Evolutionary conservation across 2,113 vertebrate species (phyloP).

Genomic region (Rostratula benghalensis): DNA sequence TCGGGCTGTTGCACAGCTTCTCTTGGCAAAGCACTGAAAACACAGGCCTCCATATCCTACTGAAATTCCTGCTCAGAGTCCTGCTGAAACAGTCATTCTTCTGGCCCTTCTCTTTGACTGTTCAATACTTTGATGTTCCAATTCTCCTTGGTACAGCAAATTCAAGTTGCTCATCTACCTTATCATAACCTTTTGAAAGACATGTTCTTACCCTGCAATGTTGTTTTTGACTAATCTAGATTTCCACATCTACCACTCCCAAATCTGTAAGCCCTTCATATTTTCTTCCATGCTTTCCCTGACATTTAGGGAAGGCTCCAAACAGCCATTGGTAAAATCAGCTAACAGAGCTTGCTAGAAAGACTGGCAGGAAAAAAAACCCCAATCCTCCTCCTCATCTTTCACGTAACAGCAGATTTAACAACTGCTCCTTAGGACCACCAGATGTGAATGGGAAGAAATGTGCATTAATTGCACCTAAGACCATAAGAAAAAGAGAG

Average conservation of each 20-base stretch:
- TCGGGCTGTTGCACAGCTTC: neutral
- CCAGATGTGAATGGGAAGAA: neutral
- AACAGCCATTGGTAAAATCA: neutral
- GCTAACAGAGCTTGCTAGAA: neutral
- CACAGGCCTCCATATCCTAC: neutral
- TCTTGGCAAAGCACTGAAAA: neutral
- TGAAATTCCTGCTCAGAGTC: neutral
- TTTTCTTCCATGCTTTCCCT: neutral
- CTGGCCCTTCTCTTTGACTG: neutral
- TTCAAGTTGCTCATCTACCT: neutral
- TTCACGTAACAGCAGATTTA: neutral
- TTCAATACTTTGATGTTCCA: neutral
- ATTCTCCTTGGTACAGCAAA: neutral
- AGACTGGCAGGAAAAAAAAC: neutral
- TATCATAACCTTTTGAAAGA: neutral
- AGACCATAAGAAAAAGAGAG: neutral
- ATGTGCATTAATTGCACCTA: neutral
- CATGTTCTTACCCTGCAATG: neutral
- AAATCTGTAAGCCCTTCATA: neutral
- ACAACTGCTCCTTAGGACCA: neutral
- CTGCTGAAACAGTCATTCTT: neutral
- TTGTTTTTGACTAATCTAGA: neutral
- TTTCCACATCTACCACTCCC: neutral
- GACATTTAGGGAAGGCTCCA: neutral
- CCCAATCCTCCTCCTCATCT: neutral